Conservation (phyloP, 2,797 vertebrate species). For the Scyliorhinus canicula region DNA sequence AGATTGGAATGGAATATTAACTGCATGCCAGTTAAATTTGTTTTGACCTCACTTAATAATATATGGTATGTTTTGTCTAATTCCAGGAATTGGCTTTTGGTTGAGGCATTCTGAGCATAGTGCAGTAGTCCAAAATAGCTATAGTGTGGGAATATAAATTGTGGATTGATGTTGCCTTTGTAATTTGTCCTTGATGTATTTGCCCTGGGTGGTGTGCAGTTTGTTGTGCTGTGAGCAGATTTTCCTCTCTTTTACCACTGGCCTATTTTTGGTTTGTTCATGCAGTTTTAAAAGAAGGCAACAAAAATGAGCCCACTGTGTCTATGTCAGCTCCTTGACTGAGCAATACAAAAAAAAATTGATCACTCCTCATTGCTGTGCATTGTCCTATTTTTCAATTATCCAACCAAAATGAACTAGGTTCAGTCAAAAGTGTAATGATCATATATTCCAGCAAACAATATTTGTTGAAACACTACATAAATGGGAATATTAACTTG, state of each 20-base stretch:
- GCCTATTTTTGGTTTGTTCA: not conserved
- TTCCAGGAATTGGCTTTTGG: not conserved
- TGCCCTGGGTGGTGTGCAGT: not conserved
- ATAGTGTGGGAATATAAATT: not conserved
- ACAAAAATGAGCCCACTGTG: too few species aligned
- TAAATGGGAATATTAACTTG: not conserved
- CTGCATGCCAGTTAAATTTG: not conserved
- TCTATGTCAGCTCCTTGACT: too few species aligned
- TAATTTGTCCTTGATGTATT: not conserved
- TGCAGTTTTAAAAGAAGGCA: not conserved
- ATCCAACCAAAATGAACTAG: too few species aligned
- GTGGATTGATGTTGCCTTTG: not conserved
- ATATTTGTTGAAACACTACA: not conserved
- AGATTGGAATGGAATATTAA: not conserved
- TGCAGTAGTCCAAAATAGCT: not conserved
- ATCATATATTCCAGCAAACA: not conserved
- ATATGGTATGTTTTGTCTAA: not conserved
- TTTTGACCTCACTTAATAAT: not conserved
- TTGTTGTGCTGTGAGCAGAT: not conserved
- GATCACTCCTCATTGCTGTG: too few species aligned
- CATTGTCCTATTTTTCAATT: too few species aligned
- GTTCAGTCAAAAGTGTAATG: not conserved
- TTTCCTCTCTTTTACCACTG: not conserved
- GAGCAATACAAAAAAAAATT: too few species aligned
- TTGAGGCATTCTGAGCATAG: not conserved